Percentiles rank a stretch among this genome's conserved stretches.
Conservation (phyloP, 2,113 vertebrate genomes). For the Gnathonemus echidnorhynchus region DNA sequence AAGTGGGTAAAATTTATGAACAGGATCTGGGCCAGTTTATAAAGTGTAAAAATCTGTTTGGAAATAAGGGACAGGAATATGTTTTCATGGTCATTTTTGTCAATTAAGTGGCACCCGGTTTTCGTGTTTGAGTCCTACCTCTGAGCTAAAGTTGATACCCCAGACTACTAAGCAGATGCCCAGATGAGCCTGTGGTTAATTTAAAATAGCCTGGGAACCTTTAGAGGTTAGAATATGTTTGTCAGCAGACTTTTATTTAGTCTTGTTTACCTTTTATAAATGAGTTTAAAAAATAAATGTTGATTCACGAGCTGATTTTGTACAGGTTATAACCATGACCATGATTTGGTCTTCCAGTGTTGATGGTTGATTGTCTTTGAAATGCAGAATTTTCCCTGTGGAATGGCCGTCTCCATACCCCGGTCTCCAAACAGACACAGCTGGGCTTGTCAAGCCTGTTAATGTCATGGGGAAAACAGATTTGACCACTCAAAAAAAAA, state of each 20-base stretch:
- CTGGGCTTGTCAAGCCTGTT: constrained; percentile 42
- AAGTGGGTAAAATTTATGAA: constrained; percentile 17
- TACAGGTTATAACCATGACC: constrained; percentile 42
- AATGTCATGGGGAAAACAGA: constrained; percentile 32
- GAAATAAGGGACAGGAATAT: constrained; percentile 17
- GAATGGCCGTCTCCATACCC: not conserved
- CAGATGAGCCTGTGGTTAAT: constrained; percentile 3
- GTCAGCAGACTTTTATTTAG: constrained; percentile 34
- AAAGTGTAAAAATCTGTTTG: constrained; percentile 25
- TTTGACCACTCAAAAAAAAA: constrained; percentile 25
- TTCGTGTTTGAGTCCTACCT: constrained; percentile 36
- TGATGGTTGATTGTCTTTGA: constrained; percentile 58
- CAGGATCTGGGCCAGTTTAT: constrained; percentile 20
- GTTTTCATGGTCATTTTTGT: not conserved
- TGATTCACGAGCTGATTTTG: constrained; percentile 51
- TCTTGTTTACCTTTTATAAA: constrained; percentile 31
- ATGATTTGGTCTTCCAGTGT: constrained; percentile 52
- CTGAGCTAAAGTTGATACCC: constrained; percentile 10
- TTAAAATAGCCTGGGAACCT: not conserved
- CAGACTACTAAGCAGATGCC: constrained; percentile 30
- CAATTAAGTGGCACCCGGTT: not conserved
- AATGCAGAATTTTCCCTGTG: constrained; percentile 28
- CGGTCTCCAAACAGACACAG: constrained; percentile 42
- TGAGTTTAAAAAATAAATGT: constrained; percentile 36
- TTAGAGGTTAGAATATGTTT: not conserved